phyloP scores from a whole-genome alignment of 2,888 invertebrate species.

The Minunthozetes semirufus region DNA sequence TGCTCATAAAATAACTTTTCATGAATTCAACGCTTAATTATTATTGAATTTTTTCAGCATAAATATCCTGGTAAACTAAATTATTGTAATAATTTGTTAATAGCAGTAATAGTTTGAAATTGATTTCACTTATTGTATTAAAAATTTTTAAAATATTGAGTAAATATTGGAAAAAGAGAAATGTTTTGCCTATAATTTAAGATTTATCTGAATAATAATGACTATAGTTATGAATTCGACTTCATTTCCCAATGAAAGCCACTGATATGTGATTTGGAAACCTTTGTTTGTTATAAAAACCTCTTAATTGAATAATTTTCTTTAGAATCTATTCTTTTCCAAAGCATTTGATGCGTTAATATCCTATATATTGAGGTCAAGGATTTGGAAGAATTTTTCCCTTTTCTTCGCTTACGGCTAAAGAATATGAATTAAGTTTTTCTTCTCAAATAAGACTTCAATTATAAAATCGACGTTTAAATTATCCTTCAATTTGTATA shows the following conservation, averaged over 20 bases:
- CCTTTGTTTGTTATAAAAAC: not conserved
- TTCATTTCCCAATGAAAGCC: not conserved
- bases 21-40: too few relatives aligned
- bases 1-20: too few relatives aligned
- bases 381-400: conserved; percentile 14
- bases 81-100: too few relatives aligned
- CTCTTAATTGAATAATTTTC: not conserved
- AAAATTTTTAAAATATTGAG: too few relatives aligned
- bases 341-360: conserved; percentile 23
- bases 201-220: too few relatives aligned
- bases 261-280: not conserved
- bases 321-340: not conserved
- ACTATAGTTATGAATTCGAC: not conserved
- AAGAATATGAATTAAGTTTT: conserved; percentile 7
- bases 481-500: conserved; percentile 24
- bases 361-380: conserved; percentile 19
- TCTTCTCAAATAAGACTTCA: not conserved
- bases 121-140: too few relatives aligned
- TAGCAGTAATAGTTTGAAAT: too few relatives aligned
- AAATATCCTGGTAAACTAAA: too few relatives aligned
- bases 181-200: too few relatives aligned
- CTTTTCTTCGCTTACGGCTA: not conserved
- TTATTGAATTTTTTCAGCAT: too few relatives aligned
- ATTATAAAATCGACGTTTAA: not conserved
- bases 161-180: too few relatives aligned